Base-by-base conservation (phyloP, 2,113 vertebrate species). In the Gracilinanus agilis region DNA sequence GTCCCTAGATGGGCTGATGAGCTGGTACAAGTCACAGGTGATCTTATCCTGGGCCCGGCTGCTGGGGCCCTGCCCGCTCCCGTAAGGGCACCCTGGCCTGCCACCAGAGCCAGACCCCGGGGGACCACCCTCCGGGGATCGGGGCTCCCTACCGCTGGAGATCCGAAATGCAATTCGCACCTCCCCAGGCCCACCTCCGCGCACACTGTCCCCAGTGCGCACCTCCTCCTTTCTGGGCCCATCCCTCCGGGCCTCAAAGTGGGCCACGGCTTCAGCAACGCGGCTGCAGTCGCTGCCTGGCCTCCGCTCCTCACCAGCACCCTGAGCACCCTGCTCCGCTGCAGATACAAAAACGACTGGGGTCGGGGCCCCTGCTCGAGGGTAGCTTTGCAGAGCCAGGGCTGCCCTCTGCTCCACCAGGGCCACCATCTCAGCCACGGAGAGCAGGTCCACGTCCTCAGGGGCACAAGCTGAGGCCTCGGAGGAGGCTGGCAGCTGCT, bases 371-470 rank as follows among this genome's bases (percentile, higher is more conserved):
- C 97, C 49, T 0, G 98, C 94, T 93, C 96, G 95, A 0, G 98
- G 98, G 24, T 99, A 99, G 88, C 95, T 98, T 97, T 99, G 99
- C 93, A 99, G 95, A 0, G 99, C 99, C 98, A 99, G 94, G 0
- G 99, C 99, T 0, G 99, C 98, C 95, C 99, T 98, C 97, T 98
- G 99, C 96, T 99, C 99, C 21, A 99, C 99, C 97, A 99, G 95
- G 0, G 99, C 99, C 96, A 99, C 99, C 99, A 99, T 99, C 97
- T 99, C 99, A 0, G 99, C 99, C 94, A 99, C 99, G 0, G 99
- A 99, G 24, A 99, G 98, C 94, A 99, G 97, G 95, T 99, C 99
- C 0, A 98, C 89, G 0, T 98, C 96, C 0, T 97, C 89, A 0
- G 90, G 3, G 0, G 90, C 1, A 0, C 92, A 92, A 10, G 88